Conservation (phyloP, 2,888 invertebrate genomes). For the Eupithecia dodoneata region DNA sequence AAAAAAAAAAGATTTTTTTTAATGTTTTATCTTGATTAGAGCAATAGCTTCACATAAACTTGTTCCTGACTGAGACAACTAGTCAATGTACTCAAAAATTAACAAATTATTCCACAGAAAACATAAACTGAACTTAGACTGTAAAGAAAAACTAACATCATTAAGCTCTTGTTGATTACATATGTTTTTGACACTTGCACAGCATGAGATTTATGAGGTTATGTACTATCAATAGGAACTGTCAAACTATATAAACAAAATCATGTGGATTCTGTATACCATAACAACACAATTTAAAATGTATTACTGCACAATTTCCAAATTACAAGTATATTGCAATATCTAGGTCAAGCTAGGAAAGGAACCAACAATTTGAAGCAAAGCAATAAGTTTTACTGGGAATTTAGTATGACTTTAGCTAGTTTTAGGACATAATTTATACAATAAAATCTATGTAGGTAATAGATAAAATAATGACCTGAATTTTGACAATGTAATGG, state of each 20-base stretch:
- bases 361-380: neutral
- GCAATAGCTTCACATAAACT: neutral
- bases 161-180: slow-evolving; percentile 2
- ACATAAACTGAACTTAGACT: neutral
- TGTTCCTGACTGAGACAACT: neutral
- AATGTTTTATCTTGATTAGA: neutral
- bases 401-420: neutral
- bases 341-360: slow-evolving; percentile 13
- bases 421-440: neutral
- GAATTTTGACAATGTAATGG: neutral
- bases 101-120: neutral
- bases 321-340: slow-evolving; percentile 8
- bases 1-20: neutral
- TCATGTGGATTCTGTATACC: neutral
- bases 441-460: neutral
- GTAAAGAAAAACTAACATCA: slow-evolving; percentile 2
- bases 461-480: neutral
- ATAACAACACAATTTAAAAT: slow-evolving; percentile 9
- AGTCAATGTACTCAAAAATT: neutral
- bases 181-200: slow-evolving; percentile 20
- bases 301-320: neutral
- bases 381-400: neutral
- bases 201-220: slow-evolving; percentile 51
- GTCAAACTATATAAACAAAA: slow-evolving; percentile 36
- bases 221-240: slow-evolving; percentile 48